Evolutionary conservation across 2,888 invertebrate species (phyloP).

Genomic region (Oxyteleia sp.): DNA sequence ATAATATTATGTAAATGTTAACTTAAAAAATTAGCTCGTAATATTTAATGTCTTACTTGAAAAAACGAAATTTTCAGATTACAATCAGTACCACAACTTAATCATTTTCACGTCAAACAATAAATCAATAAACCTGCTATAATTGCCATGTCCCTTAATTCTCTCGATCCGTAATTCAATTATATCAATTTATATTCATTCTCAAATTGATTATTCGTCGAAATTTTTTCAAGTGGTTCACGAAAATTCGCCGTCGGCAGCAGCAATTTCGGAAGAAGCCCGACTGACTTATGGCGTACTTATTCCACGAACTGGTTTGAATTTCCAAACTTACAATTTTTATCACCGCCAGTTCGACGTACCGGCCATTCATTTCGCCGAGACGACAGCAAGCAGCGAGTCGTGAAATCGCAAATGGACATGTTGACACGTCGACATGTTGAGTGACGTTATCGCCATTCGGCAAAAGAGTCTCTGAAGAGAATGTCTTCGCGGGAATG

Average conservation of each 20-base stretch:
- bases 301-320: constrained; percentile 59
- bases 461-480: constrained; percentile 46
- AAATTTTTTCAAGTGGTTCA: constrained; percentile 6
- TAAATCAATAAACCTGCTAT: not conserved
- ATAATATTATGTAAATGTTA: too few species aligned
- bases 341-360: constrained; percentile 58
- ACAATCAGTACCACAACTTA: too few species aligned
- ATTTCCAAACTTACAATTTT: constrained; percentile 69
- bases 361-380: constrained; percentile 54
- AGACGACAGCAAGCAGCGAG: constrained; percentile 63
- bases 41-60: too few species aligned
- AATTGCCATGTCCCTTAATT: not conserved
- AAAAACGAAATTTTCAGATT: too few species aligned
- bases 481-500: constrained; percentile 51
- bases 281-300: constrained; percentile 53
- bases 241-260: constrained; percentile 32
- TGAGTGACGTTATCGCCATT: constrained; percentile 63
- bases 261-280: constrained; percentile 49
- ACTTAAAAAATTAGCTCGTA: too few species aligned
- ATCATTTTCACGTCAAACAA: too few species aligned
- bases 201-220: constrained; percentile 21
- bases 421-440: constrained; percentile 59
- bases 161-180: not conserved
- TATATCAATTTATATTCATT: constrained; percentile 4
- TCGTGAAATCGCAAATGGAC: constrained; percentile 70